Evolutionary conservation across 1,140 invertebrate species (phyloP), one percentile per base, ranked within the genome.

Genomic region (Drosophila busckii): DNA sequence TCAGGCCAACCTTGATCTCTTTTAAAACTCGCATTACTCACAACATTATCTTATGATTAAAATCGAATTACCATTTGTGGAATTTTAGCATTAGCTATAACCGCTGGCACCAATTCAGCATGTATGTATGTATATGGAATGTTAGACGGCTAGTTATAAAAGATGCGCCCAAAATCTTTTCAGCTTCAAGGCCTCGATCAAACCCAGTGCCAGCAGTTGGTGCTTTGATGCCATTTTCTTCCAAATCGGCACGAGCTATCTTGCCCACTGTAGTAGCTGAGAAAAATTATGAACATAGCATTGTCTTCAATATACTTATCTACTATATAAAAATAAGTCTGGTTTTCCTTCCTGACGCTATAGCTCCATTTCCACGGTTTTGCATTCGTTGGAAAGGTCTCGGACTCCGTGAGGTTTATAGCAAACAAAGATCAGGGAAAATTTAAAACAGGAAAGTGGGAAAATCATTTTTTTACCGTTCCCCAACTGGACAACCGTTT

Each of bases 81-180:
- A 87, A 97, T 98, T 70, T 94, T 95, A 1, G 94, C 89, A 85
- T 98, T 98, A 0, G 97, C 97, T 55, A 95, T 91, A 62, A 94
- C 91, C 0, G 97, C 94, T 0, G 96, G 94, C 1, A 98, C 96
- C 34, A 98, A 89, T 87, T 98, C 97, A 0, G 97, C 97, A 85
- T 98, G 96, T 68, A 95, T 94, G 94, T 97, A 98, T 98, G 98
- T 88, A 98, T 96, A 1, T 98, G 89, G 87, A 98, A 98, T 95
- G 97, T 98, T 0, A 98, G 89, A 78, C 97, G 94, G 0, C 97
- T 97, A 1, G 89, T 90, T 2, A 89, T 89, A 60, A 90, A 89
- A 0, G 90, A 90, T 13, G 90, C 90, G 2, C 90, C 89, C 80
- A 98, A 95, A 56, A 98, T 98, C 84, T 96, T 95, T 78, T 98